Percentiles rank a stretch among this genome's conserved stretches.
Conservation (phyloP, 2,797 vertebrate species). For the Pteronotus mesoamericanus region DNA sequence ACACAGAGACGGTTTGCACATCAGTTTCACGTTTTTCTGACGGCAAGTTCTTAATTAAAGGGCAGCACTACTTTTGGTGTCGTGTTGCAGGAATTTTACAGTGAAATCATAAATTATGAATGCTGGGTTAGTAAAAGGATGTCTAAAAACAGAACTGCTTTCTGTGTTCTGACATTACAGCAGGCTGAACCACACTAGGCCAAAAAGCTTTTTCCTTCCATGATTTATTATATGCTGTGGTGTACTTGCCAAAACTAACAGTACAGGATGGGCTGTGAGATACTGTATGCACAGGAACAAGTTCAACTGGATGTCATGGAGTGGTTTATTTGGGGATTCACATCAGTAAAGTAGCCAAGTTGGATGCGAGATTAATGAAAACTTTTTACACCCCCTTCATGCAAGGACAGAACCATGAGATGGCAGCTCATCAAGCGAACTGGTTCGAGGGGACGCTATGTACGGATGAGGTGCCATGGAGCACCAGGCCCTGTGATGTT, state of each 20-base stretch:
- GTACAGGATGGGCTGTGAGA: conserved; percentile 90
- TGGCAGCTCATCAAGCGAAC: not conserved
- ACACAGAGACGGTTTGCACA: conserved; percentile 83
- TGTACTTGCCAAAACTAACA: conserved; percentile 94
- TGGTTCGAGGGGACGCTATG: not conserved
- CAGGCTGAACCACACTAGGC: conserved; percentile 84
- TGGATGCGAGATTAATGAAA: conserved; percentile 62
- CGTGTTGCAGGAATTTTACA: conserved; percentile 85
- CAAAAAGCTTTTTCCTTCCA: conserved; percentile 86
- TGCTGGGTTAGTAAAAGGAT: conserved; percentile 85
- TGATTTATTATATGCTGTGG: conserved; percentile 92
- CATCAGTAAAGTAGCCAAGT: conserved; percentile 67
- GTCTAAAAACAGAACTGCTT: conserved; percentile 87
- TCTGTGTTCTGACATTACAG: conserved; percentile 86
- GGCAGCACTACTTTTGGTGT: conserved; percentile 85
- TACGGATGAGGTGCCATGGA: not conserved
- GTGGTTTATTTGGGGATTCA: conserved; percentile 75
- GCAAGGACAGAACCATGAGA: not conserved
- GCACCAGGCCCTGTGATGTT: not conserved
- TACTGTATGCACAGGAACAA: conserved; percentile 81
- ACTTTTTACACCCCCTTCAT: not conserved
- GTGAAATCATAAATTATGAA: conserved; percentile 88
- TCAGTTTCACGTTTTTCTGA: conserved; percentile 84
- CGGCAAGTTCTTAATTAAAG: conserved; percentile 86
- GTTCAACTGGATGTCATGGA: conserved; percentile 83